Evolutionary conservation across 2,797 vertebrate genomes (phyloP).

Genomic region (Cirrhinus mrigala): DNA sequence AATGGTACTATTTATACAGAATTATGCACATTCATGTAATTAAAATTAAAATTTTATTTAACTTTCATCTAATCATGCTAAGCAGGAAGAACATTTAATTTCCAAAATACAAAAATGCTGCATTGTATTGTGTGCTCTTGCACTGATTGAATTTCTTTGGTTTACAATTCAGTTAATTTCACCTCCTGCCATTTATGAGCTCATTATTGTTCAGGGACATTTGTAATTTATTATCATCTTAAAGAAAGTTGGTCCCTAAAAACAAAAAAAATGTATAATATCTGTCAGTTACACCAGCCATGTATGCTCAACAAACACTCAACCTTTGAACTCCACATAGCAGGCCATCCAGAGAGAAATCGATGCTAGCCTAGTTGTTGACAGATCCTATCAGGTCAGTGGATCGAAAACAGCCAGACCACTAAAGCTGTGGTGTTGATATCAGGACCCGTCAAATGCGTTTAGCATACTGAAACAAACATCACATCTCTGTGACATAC

Average conservation of each 20-base stretch:
- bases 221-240: neutral
- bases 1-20: neutral
- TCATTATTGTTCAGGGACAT: neutral
- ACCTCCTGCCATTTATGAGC: neutral
- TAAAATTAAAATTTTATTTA: neutral
- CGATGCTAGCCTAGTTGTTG: constrained; percentile 62
- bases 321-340: constrained; percentile 56
- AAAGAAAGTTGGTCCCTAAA: neutral
- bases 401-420: constrained; percentile 25
- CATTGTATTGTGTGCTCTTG: neutral
- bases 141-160: neutral
- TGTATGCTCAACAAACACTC: constrained; percentile 26
- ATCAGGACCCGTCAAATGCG: constrained; percentile 20
- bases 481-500: neutral
- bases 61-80: neutral
- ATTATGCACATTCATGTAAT: neutral
- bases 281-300: constrained; percentile 25
- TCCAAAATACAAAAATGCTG: neutral
- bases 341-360: constrained; percentile 63
- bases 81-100: neutral
- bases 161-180: neutral
- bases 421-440: constrained; percentile 15
- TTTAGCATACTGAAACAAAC: constrained; percentile 17
- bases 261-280: neutral
- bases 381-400: constrained; percentile 24